Evolutionary conservation across 1,140 invertebrate genomes (phyloP), one percentile per base, ranked within the genome.

Genomic region (Zaprionus capensis): DNA sequence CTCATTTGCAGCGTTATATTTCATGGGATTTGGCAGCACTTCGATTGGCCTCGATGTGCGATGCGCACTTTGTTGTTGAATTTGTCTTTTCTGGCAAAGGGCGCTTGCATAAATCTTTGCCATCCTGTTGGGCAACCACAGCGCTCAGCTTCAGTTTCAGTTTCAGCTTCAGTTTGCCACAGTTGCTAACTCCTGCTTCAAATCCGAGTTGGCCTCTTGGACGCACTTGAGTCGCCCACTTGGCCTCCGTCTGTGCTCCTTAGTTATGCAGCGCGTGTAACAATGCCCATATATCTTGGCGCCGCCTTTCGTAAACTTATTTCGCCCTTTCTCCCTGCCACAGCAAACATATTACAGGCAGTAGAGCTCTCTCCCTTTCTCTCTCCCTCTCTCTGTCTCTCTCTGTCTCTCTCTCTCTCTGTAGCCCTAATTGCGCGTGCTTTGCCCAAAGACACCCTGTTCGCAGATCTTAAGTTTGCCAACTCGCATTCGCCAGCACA

Each of bases 251-350:
- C 15, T 22, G 26, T 56, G 53, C 51, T 66, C 14, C 64, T 49
- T 64, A 56, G 53, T 64, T 79, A 71, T 80, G 77, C 72, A 72
- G 46, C 71, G 63, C 62, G 44, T 72, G 71, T 72, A 67, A 55
- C 63, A 77, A 78, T 59, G 36, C 61, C 57, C 69, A 78, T 82
- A 78, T 67, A 82, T 82, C 80, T 82, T 82, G 69, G 49, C 62
- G 17, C 36, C 64, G 65, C 66, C 66, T 44, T 34, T 34, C 49
- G 9, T 22, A 55, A 55, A 26, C 46, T 15, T 9, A 44, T 51
- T 46, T 24, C 15, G 15, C 15, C 7, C 36, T 22, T 55, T 24
- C 26, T 17, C 22, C 34, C 4, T 20, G 20, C 38, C 24, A 41
- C 46, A 17, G n/a, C 20, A 4, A 41, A 41, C 14, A 15, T 41